Evolutionary conservation across 2,888 invertebrate species (phyloP).

Genomic region (Andricus curvator): DNA sequence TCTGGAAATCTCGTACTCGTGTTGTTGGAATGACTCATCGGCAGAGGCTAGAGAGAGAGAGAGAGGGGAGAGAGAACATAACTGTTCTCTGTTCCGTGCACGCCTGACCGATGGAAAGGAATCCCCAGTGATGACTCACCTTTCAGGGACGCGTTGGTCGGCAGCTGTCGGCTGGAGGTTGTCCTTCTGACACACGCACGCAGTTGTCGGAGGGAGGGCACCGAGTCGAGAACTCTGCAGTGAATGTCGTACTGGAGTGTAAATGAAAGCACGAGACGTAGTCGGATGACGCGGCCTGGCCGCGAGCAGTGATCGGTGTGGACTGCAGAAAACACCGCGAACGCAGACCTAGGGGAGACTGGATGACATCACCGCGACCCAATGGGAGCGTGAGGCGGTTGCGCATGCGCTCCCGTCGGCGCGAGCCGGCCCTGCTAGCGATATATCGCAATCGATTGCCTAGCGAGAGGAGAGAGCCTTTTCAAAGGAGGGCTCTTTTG

Average conservation of each 20-base stretch:
- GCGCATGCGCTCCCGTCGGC: slow-evolving; percentile 58
- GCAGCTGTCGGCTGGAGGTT: slow-evolving; percentile 38
- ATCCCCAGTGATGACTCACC: slow-evolving; percentile 48
- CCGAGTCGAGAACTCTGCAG: not conserved
- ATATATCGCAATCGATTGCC: slow-evolving; percentile 77
- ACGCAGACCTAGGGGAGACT: slow-evolving; percentile 75
- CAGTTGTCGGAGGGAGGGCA: not conserved
- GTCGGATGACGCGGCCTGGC: slow-evolving; percentile 67
- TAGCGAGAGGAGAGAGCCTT: not conserved
- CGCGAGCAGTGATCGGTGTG: slow-evolving; percentile 73
- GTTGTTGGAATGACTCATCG: slow-evolving; percentile 36
- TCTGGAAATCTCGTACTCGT: slow-evolving; percentile 25
- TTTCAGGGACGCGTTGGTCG: slow-evolving; percentile 42
- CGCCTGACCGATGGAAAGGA: slow-evolving; percentile 37
- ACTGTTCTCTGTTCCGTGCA: slow-evolving; percentile 36
- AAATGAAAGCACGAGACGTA: slow-evolving; percentile 47
- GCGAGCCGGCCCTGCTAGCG: slow-evolving; percentile 62
- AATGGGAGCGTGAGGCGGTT: slow-evolving; percentile 59
- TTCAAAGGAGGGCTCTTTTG: too few relatives aligned
- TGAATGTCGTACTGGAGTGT: not conserved
- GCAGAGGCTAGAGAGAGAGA: not conserved
- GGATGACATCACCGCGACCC: slow-evolving; percentile 76
- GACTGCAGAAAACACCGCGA: slow-evolving; percentile 77
- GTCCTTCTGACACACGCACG: slow-evolving; percentile 18
- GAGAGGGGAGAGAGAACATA: slow-evolving; percentile 13